Evolutionary conservation across 2,797 vertebrate genomes (phyloP).

Genomic region (Rhodeus uyekii): DNA sequence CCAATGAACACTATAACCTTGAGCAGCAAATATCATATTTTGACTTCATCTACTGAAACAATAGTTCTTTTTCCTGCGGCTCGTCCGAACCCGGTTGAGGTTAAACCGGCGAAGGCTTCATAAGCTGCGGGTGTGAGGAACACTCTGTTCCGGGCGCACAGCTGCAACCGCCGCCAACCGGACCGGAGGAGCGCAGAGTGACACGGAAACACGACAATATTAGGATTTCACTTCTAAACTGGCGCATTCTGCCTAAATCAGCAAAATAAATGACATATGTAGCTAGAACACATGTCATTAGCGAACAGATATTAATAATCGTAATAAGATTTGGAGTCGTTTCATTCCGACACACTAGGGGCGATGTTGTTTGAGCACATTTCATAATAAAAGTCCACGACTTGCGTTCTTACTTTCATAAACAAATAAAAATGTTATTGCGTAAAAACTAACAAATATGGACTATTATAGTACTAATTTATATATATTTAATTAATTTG

Average conservation of each 20-base stretch:
- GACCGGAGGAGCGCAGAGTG: slow-evolving; percentile 27
- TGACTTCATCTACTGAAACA: not conserved
- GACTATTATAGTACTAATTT: not conserved
- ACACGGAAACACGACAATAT: not conserved
- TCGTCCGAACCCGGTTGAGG: not conserved
- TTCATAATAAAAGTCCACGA: slow-evolving; percentile 17
- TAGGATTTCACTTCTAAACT: not conserved
- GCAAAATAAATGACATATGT: not conserved
- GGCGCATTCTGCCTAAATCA: not conserved
- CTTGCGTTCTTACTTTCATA: not conserved
- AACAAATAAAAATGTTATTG: not conserved
- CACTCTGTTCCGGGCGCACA: not conserved
- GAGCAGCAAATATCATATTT: not conserved
- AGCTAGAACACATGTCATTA: not conserved
- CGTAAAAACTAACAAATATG: not conserved
- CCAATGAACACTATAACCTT: too few species aligned
- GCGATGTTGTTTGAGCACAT: not conserved
- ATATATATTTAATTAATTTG: not conserved
- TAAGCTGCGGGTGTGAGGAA: slow-evolving; percentile 22
- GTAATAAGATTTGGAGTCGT: not conserved
- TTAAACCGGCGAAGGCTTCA: slow-evolving; percentile 25
- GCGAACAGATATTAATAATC: not conserved
- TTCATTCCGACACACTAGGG: not conserved
- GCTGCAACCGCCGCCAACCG: slow-evolving; percentile 42
- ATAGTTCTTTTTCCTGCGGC: not conserved